Evolutionary conservation across 1,140 invertebrate species (phyloP).

Genomic region (Acromyrmex charruanus): DNA sequence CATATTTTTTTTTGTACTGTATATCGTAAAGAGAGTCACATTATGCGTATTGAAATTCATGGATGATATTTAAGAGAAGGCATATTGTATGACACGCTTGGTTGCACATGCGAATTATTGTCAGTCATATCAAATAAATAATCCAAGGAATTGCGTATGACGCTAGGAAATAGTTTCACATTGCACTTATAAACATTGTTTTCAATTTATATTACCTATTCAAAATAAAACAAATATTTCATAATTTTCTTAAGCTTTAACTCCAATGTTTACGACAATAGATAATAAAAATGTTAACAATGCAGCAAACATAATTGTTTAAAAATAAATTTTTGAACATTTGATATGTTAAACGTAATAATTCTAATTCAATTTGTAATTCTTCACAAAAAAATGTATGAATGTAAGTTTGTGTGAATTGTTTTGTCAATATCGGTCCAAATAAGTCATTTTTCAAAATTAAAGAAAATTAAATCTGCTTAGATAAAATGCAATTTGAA

Average conservation of each 20-base stretch:
- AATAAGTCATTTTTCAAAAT: not conserved
- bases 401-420: not conserved
- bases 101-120: constrained; percentile 60
- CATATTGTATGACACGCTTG: constrained; percentile 63
- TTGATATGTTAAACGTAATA: not conserved
- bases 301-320: not conserved
- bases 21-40: not conserved
- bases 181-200: constrained; percentile 34
- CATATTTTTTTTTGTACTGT: not conserved
- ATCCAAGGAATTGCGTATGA: not conserved
- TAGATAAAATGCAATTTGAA: not conserved
- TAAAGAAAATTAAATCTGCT: not conserved
- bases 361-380: not conserved
- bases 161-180: constrained; percentile 52
- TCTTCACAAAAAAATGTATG: not conserved
- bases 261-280: not conserved
- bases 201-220: constrained; percentile 16
- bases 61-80: constrained; percentile 47
- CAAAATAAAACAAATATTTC: not conserved
- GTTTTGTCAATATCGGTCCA: not conserved
- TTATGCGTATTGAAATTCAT: constrained; percentile 26
- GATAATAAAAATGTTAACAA: not conserved
- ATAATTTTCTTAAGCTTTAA: not conserved
- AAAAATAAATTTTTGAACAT: not conserved
- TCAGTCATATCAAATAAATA: constrained; percentile 34